Percentiles rank a stretch among this genome's conserved stretches.
These are phyloP conservation scores for Prionailurus viverrinus DNA, from an alignment of 2,113 vertebrate species.

Conservation along the genomic window DNA sequence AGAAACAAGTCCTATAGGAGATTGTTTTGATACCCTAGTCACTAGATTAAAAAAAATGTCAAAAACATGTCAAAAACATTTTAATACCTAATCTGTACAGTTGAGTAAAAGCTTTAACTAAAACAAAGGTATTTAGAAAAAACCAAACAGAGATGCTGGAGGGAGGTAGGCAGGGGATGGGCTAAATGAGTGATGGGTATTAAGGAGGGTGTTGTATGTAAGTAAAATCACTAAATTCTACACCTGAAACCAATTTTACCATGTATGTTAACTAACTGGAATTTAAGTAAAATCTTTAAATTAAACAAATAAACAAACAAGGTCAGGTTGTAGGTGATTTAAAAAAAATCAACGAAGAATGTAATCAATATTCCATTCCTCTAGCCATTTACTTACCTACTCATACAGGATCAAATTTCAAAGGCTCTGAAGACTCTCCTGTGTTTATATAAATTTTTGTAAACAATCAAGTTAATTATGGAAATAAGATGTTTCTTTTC, in stretches of 20 bases:
- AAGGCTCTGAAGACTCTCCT: slow-evolving; percentile 22
- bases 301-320: not conserved
- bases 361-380: not conserved
- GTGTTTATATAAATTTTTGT: slow-evolving; percentile 22
- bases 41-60: not conserved
- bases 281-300: too few relatives aligned
- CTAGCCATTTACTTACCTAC: not conserved
- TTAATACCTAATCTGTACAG: not conserved
- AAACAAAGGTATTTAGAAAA: not conserved
- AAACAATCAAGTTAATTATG: slow-evolving; percentile 71
- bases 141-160: too few relatives aligned
- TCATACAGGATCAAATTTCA: not conserved
- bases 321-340: not conserved
- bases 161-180: too few relatives aligned
- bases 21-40: not conserved
- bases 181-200: too few relatives aligned
- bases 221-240: too few relatives aligned
- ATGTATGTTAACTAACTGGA: too few relatives aligned
- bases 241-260: too few relatives aligned
- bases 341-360: not conserved
- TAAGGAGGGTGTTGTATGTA: too few relatives aligned
- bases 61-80: not conserved
- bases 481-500: slow-evolving; percentile 68
- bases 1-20: not conserved
- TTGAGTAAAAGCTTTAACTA: not conserved